Conservation (phyloP, 35 echinoderm and acorn worm species). For the Lytechinus variegatus region DNA sequence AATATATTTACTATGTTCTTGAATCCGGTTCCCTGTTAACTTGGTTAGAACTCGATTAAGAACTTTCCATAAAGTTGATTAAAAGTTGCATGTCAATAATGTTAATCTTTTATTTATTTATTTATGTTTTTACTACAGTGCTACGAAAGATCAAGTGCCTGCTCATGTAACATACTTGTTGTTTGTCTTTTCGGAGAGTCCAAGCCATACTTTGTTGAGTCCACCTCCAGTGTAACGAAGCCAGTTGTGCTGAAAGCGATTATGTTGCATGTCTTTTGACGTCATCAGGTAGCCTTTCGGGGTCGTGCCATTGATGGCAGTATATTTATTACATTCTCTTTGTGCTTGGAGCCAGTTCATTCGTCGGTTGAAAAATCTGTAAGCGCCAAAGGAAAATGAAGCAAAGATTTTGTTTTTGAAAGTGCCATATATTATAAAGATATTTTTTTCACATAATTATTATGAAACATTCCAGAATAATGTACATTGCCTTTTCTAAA, state of each 20-base stretch:
- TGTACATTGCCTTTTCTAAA: too few relatives aligned
- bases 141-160: neutral
- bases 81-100: too few relatives aligned
- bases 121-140: too few relatives aligned
- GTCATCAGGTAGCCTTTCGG: constrained; percentile 30
- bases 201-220: constrained; percentile 32
- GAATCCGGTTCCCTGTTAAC: too few relatives aligned
- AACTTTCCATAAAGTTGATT: too few relatives aligned
- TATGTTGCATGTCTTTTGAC: constrained; percentile 35
- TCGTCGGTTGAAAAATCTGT: constrained; percentile 37
- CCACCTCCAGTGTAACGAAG: constrained; percentile 21
- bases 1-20: too few relatives aligned
- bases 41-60: too few relatives aligned
- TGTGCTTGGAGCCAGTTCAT: constrained; percentile 14
- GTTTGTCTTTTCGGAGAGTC: constrained; percentile 14
- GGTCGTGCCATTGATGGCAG: neutral
- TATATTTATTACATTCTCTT: neutral
- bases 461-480: too few relatives aligned
- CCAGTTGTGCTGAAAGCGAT: constrained; percentile 23
- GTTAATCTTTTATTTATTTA: too few relatives aligned
- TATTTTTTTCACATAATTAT: too few relatives aligned
- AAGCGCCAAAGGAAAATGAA: neutral
- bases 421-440: too few relatives aligned
- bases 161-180: constrained; percentile 7
- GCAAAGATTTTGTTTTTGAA: too few relatives aligned